Evolutionary conservation across 2,888 invertebrate genomes (phyloP).

Genomic region (Tribolium freemani): DNA sequence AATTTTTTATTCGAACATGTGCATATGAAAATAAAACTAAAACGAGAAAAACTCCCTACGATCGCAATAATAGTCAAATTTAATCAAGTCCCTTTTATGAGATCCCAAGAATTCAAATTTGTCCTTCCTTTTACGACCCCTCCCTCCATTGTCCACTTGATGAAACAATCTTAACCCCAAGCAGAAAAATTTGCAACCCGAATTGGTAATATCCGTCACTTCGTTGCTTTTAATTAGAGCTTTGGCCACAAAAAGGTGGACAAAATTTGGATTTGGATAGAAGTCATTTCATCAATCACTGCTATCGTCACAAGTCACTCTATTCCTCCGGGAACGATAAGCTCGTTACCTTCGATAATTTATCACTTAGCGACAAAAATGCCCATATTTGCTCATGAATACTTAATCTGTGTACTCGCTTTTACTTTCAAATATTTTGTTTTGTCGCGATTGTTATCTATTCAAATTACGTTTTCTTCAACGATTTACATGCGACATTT

Average conservation of each 20-base stretch:
- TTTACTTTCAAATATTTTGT: neutral
- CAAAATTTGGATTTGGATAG: neutral
- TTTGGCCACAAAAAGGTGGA: neutral
- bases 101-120: neutral
- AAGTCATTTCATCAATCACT: neutral
- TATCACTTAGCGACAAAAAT: neutral
- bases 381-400: neutral
- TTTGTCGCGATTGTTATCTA: neutral
- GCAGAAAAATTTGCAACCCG: neutral
- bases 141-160: neutral
- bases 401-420: neutral
- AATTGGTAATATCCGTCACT: neutral
- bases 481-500: neutral
- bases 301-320: neutral
- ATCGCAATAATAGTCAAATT: neutral
- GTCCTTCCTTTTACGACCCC: neutral
- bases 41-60: neutral
- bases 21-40: too few relatives aligned
- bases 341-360: too few relatives aligned
- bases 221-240: neutral
- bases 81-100: neutral
- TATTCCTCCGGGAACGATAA: neutral
- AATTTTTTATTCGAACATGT: too few relatives aligned
- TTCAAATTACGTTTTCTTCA: neutral
- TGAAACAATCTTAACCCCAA: neutral